phyloP scores from a whole-genome alignment of 2,113 vertebrate genomes.

The Mohoua ochrocephala region DNA sequence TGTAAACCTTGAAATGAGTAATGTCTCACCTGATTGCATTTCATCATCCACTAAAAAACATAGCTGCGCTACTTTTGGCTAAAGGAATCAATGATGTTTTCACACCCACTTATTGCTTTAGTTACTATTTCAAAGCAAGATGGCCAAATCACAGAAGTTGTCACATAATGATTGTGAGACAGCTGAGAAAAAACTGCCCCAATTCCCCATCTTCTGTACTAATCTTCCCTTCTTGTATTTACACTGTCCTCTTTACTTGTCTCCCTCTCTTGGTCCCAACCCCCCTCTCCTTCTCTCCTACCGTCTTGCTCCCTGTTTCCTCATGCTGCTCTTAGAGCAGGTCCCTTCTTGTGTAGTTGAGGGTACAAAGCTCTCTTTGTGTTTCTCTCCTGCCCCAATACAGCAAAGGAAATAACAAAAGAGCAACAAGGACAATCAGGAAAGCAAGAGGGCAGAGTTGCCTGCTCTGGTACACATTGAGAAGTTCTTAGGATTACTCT shows the following conservation, averaged over 20 bases:
- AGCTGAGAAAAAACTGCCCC: not conserved
- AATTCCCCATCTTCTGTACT: not conserved
- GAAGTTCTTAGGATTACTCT: not conserved
- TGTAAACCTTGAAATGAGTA: not conserved
- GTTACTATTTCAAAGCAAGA: slow-evolving; percentile 17
- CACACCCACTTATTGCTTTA: not conserved
- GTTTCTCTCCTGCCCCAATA: not conserved
- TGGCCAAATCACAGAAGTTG: not conserved
- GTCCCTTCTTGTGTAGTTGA: not conserved
- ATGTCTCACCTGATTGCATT: not conserved
- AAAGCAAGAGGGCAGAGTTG: not conserved
- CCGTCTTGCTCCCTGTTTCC: not conserved
- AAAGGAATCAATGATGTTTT: not conserved
- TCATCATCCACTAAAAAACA: not conserved
- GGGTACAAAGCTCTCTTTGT: not conserved
- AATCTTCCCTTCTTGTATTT: not conserved
- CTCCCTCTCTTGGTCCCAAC: not conserved
- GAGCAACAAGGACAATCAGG: not conserved
- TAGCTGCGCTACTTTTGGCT: not conserved
- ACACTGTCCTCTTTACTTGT: not conserved
- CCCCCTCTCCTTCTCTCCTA: not conserved
- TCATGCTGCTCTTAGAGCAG: not conserved
- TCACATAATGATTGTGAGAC: not conserved
- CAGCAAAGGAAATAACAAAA: not conserved
- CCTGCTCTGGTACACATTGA: not conserved